phyloP scores from a whole-genome alignment of 2,113 vertebrate species.

The Noctilio leporinus region DNA sequence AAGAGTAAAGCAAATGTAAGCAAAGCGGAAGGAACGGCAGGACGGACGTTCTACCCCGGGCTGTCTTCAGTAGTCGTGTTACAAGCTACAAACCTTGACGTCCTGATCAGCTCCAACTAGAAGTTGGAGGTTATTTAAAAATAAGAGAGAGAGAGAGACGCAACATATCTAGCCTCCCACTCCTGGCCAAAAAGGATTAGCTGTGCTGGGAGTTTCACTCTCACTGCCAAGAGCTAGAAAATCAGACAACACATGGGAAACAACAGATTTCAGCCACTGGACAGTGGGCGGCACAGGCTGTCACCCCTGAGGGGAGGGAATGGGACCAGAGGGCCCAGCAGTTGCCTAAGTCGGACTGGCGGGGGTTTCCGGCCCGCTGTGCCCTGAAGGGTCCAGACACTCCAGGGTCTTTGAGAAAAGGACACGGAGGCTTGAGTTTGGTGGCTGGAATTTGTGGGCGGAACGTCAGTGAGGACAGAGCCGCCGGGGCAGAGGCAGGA shows the following conservation, averaged over 20 bases:
- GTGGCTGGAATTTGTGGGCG: not conserved
- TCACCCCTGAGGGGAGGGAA: not conserved
- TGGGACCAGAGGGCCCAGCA: not conserved
- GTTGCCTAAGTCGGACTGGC: fast-evolving
- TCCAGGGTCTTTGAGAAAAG: not conserved
- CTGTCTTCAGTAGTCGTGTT: fast-evolving
- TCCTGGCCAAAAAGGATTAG: not conserved
- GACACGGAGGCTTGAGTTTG: not conserved
- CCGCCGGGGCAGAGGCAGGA: not conserved
- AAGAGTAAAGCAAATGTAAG: not conserved
- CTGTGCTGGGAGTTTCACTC: not conserved
- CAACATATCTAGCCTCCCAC: not conserved
- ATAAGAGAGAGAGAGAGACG: not conserved
- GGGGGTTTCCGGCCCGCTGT: not conserved
- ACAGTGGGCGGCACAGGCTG: not conserved
- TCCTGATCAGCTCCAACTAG: too few relatives aligned
- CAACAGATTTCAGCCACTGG: not conserved
- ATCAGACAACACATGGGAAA: not conserved
- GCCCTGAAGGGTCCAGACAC: not conserved
- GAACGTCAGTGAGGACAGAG: not conserved
- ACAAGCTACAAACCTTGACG: not conserved
- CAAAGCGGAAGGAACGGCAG: not conserved
- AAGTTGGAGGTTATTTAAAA: not conserved
- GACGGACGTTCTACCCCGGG: not conserved
- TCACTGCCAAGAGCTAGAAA: not conserved